Evolutionary conservation across 2,113 vertebrate species (phyloP), one percentile per base, ranked within the genome.

Genomic region (Chinchilla lanigera): DNA sequence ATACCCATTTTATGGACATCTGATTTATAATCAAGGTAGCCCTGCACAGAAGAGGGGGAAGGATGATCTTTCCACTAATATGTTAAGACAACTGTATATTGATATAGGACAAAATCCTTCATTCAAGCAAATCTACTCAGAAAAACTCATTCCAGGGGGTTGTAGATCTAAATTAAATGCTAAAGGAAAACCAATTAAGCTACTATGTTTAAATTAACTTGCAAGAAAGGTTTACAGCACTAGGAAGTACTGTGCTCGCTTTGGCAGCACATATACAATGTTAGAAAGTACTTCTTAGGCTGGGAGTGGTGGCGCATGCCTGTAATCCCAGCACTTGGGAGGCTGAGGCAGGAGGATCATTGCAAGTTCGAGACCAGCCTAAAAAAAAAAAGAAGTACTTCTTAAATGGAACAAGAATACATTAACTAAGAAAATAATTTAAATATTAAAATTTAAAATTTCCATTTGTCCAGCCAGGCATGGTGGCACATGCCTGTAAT

Each of bases 361-460:
- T n/a, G n/a, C n/a, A n/a, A n/a, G n/a, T n/a, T n/a, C n/a, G n/a
- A n/a, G n/a, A n/a, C n/a, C n/a, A n/a, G n/a, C n/a, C n/a, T n/a
- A n/a, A n/a, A n/a, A n/a, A n/a, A n/a, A n/a, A n/a, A n/a, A n/a
- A 13, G 17, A 87, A 78, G 35, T 22, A 87, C 24, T 95, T 78
- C 77, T 71, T 88, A 93, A 93, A 54, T 56, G 24, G 26, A 92
- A 65, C 5, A 89, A 77, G 13, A 61, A 60, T n/a, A 38, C 38
- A 83, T 33, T 75, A 90, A 86, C 73, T 12, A 92, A 24, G 41
- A 61, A 61, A 75, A 50, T 61, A n/a, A 35, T 35, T 73, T 86
- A 92, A 87, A 88, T 54, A 77, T 33, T 82, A 96, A 73, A 94
- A 81, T 38, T 61, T n/a, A 82, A 75, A 89, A 24, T 92, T 75